Evolutionary conservation across 1,140 invertebrate species (phyloP).

Genomic region (Ceratosolen fusciceps): DNA sequence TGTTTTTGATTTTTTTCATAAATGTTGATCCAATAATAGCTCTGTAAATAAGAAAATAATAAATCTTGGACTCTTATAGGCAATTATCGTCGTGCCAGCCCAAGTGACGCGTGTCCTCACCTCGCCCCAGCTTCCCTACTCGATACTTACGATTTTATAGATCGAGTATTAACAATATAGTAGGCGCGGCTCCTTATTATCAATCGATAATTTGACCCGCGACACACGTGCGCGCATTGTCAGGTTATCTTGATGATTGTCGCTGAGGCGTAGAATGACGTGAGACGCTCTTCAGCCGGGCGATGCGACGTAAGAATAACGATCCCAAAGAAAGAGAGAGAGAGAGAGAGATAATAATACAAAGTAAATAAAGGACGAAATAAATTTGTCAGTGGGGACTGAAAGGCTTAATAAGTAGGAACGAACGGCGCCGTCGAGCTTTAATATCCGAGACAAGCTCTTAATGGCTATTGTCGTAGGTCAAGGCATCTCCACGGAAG

Average conservation of each 20-base stretch:
- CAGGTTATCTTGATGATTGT: neutral
- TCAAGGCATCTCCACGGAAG: no score
- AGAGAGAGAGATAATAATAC: no score
- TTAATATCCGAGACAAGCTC: no score
- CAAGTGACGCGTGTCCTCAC: neutral
- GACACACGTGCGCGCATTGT: neutral
- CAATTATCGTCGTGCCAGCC: neutral
- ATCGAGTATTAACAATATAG: neutral
- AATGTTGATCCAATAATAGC: no score
- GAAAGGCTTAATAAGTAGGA: no score
- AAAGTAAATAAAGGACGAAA: no score
- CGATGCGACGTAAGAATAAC: neutral
- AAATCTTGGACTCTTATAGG: neutral
- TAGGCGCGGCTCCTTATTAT: slow-evolving; percentile 29
- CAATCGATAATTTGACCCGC: slow-evolving; percentile 10
- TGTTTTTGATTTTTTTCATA: no score
- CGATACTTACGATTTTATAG: slow-evolving; percentile 1
- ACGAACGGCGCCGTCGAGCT: no score
- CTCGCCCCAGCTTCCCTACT: neutral
- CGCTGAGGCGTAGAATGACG: neutral
- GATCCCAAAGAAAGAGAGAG: no score
- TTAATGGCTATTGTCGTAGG: no score
- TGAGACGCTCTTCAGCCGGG: neutral
- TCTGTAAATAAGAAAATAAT: no score
- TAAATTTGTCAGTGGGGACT: no score